Percentiles rank a stretch among this genome's conserved stretches.
Conservation (phyloP, 2,113 vertebrate species). For the Ceyx melanurus region DNA sequence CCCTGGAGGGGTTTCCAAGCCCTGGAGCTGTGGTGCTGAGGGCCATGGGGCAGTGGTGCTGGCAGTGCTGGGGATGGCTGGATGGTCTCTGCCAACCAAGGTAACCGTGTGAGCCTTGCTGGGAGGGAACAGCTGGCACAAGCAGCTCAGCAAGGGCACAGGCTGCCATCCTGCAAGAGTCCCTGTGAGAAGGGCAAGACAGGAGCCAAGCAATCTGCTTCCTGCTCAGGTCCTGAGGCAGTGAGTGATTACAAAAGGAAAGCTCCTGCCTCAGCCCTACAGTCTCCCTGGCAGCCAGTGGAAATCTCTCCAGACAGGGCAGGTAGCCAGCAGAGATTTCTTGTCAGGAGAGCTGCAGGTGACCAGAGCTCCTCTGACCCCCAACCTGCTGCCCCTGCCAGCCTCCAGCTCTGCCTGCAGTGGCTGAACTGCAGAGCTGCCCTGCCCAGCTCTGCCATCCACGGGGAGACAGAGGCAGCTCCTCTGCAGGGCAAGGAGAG, state of each 20-base stretch:
- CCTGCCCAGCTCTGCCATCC: rapidly evolving
- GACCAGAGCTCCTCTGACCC: neutral
- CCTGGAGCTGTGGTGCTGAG: neutral
- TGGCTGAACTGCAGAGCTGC: rapidly evolving
- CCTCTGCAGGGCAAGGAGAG: neutral
- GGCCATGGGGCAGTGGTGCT: neutral
- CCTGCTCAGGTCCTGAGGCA: neutral
- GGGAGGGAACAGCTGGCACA: neutral
- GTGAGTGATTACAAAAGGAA: neutral
- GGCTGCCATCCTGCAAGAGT: neutral
- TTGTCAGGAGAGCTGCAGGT: neutral
- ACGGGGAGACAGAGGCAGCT: rapidly evolving
- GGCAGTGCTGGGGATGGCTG: neutral
- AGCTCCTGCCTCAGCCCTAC: neutral
- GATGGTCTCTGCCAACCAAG: neutral
- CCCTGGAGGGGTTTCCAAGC: neutral
- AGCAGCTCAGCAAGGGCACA: too few species aligned
- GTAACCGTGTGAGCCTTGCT: neutral
- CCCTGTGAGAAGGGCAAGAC: neutral
- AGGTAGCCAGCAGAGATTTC: neutral
- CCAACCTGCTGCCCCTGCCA: neutral
- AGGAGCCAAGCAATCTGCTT: too few species aligned
- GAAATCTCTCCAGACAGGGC: neutral
- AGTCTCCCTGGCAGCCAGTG: neutral
- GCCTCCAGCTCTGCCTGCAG: rapidly evolving